Evolutionary conservation across 2,797 vertebrate species (phyloP).

Genomic region (Rhabdophis nuchalis): DNA sequence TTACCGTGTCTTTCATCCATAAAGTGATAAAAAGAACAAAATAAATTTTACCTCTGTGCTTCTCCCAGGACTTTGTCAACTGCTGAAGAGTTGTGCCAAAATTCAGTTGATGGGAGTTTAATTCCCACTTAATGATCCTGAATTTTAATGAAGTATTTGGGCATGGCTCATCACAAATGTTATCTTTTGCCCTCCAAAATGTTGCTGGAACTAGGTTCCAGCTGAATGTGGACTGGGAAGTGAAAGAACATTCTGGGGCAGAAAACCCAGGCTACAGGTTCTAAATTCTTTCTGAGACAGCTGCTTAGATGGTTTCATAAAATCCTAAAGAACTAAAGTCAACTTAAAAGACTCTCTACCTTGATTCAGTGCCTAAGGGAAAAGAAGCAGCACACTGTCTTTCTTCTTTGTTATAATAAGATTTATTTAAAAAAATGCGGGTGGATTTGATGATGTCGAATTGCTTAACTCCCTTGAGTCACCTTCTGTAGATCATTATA

Average conservation of each 20-base stretch:
- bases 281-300: background rate
- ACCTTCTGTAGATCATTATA: background rate
- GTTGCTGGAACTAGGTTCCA: background rate
- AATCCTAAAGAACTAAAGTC: background rate
- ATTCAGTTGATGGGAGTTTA: background rate
- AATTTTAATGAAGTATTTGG: background rate
- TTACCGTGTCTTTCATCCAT: background rate
- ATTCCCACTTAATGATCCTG: background rate
- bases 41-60: background rate
- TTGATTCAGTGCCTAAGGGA: background rate
- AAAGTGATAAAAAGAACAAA: background rate
- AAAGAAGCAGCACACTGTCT: background rate
- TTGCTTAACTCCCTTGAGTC: background rate
- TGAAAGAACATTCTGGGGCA: background rate
- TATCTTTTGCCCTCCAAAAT: background rate
- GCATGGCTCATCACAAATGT: background rate
- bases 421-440: background rate
- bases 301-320: background rate
- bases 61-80: background rate
- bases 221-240: background rate
- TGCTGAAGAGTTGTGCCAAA: background rate
- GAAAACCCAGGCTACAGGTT: background rate
- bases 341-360: background rate
- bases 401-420: background rate
- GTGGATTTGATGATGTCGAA: background rate